Conservation (phyloP, 2,113 vertebrate genomes). For the Columba livia region DNA sequence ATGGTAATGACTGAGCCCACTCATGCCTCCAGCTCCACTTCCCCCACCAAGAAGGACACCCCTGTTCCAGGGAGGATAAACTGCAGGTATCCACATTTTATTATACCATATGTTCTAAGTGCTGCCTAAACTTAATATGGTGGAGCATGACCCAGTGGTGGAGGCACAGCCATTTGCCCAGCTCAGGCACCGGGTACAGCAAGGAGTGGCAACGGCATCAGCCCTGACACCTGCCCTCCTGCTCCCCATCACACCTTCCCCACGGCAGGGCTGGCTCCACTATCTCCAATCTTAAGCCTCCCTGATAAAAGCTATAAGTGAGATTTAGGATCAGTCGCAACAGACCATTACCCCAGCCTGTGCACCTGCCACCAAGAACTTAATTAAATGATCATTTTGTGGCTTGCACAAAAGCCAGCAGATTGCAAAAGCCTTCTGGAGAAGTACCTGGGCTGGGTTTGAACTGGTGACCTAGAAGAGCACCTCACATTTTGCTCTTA, state of each 20-base stretch:
- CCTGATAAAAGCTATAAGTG: background rate
- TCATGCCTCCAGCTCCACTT: no score
- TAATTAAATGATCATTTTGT: background rate
- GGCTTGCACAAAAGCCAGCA: background rate
- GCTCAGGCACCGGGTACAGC: accelerated
- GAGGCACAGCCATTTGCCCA: background rate
- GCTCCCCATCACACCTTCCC: background rate
- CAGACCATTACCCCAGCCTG: background rate
- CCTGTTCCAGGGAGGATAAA: background rate
- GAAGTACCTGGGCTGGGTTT: background rate
- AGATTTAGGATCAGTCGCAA: slow-evolving; percentile 12
- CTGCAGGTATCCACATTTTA: background rate
- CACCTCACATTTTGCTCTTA: background rate
- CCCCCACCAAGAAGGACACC: no score
- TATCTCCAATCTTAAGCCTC: background rate
- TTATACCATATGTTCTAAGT: accelerated
- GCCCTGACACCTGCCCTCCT: background rate
- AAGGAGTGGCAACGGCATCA: accelerated
- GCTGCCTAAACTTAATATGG: background rate
- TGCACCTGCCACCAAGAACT: background rate
- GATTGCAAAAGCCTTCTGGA: background rate
- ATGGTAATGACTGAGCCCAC: background rate
- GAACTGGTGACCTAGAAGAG: background rate
- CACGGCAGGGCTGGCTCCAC: accelerated
- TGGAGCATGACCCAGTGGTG: accelerated